Base-by-base conservation (phyloP, 2,113 vertebrate genomes). In the Phyllostomus discolor region DNA sequence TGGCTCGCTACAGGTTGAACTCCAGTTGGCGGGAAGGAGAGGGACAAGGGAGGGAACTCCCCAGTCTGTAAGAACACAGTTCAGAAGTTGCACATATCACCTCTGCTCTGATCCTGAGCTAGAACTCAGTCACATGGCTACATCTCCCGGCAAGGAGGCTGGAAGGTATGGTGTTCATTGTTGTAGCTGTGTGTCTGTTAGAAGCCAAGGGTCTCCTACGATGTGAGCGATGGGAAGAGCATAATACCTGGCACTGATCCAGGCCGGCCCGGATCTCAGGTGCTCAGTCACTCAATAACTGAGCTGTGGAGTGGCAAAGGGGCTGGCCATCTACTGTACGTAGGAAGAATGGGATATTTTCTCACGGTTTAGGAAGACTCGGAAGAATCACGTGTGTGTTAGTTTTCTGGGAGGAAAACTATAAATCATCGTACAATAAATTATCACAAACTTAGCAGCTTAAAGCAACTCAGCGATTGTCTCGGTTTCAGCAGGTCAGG, bases 201-300 rank as follows among this genome's bases (percentile, higher is more conserved):
- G 26, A 33, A 85, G 10, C 24, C 35, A 24, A 19, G 11, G 15
- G n/a, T 90, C n/a, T 83, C 48, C 10, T 52, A 43, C 10, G 1
- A 15, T 24, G 70, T 26, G 19, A 70, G 50, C 1, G 0, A 8
- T 0, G 1, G 28, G 67, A 12, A 81, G 43, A 54, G 28, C 2
- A 0, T 31, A 5, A 70, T 5, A 43, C 20, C 52, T 43, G 43
- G 10, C 54, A 4, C 28, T 6, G 16, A 19, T 19, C 1, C 0
- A 0, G 33, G 81, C 15, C 33, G 1, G 10, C n/a, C n/a, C 28
- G 46, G 33, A 50, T 5, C 62, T 69, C 80, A 15, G 20, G 41
- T 15, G n/a, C 52, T 59, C n/a, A 4, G 24, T 20, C 9, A 15
- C 24, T 11, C 8, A 19, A 26, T 22, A 67, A 31, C 19, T 11